Base-by-base conservation (phyloP, 2,888 invertebrate species). In the Stenurella melanura region DNA sequence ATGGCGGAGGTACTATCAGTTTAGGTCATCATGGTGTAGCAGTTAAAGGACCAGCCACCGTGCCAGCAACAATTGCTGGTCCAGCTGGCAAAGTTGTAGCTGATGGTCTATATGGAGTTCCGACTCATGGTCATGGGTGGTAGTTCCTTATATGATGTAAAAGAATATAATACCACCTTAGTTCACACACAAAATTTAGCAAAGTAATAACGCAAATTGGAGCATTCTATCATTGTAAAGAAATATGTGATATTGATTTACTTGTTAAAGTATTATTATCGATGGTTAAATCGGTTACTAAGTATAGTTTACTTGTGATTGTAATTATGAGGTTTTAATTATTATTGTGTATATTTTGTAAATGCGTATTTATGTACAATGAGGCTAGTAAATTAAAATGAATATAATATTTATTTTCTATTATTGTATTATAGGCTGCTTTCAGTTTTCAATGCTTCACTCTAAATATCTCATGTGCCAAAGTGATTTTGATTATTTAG, bases 61-160 rank as follows among this genome's bases (percentile, higher is more conserved):
- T 85, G 12, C 86, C 85, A 21, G 86, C 85, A 61, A 84, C 84
- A 69, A 86, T 87, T 67, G 77, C 83, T 42, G 87, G 87, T 54
- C 86, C 86, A 56, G 78, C 86, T 68, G 87, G 87, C 60, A 82
- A 84, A 80, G 80, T 86, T 26, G 83, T 83, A 26, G 84, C 90
- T 87, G 79, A 89, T 83, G 80, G 90, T 86, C 21, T 90, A 84
- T 84, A 86, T 76, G 87, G 87, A 79, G 42, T 88, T 81, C 85
- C 63, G 89, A 83, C 84, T 56, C 84, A 84, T 78, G 85, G 84
- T 74, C 83, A 84, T 76, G 79, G 81, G 69, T 77, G 76, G 79
- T 74, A 63, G 64, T 68, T n/a, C 3, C 21, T 4, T 18, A 18
- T 0, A 19, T 61, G 26, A 61, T 19, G 4, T 12, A 26, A 26